Evolutionary conservation across 2,797 vertebrate genomes (phyloP).

Genomic region (Threskiornis aethiopicus): DNA sequence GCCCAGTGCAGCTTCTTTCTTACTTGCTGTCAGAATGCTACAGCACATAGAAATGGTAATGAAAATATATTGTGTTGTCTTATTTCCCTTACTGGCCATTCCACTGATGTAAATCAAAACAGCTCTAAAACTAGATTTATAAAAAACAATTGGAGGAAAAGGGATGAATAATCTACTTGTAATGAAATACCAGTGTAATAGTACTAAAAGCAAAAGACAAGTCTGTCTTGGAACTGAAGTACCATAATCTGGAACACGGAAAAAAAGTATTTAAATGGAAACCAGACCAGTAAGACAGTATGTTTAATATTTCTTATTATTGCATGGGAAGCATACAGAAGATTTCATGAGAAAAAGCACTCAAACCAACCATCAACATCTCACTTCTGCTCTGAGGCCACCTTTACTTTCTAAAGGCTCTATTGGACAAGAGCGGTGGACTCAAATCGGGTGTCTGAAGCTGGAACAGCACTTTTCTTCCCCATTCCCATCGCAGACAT

Average conservation of each 20-base stretch:
- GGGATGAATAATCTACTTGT: constrained; percentile 1
- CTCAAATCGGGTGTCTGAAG: not conserved
- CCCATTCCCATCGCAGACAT: accelerated
- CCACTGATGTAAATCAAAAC: constrained; percentile 2
- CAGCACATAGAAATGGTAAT: constrained; percentile 22
- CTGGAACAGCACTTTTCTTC: not conserved
- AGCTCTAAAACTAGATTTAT: not conserved
- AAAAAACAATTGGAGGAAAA: constrained; percentile 4
- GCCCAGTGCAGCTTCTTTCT: constrained; percentile 59
- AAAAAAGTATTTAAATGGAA: not conserved
- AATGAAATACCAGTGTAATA: constrained; percentile 20
- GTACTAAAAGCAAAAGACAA: not conserved
- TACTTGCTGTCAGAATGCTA: constrained; percentile 57
- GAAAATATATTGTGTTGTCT: constrained; percentile 54
- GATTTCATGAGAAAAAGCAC: not conserved
- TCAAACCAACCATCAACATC: not conserved
- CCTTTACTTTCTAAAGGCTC: not conserved
- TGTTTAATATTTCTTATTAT: not conserved
- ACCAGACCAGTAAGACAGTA: not conserved
- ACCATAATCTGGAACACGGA: not conserved
- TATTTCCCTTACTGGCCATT: constrained; percentile 33
- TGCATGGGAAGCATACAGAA: not conserved
- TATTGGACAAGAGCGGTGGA: not conserved
- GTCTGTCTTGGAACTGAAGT: not conserved
- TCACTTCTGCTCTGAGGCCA: not conserved